phyloP scores from a whole-genome alignment of 2,797 vertebrate genomes.

The Orestias chungarensis region DNA sequence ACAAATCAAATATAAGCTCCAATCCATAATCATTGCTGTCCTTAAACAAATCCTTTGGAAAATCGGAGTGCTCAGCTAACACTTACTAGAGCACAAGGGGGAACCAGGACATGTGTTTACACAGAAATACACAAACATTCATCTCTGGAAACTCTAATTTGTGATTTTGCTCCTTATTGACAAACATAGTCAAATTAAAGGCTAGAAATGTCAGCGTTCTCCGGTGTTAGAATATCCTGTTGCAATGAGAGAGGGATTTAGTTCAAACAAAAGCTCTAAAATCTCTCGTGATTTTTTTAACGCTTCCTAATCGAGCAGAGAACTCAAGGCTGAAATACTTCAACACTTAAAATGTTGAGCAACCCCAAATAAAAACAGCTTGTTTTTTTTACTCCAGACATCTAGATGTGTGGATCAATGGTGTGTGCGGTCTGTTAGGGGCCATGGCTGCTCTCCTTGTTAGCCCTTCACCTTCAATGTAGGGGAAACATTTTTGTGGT shows the following conservation, averaged over 20 bases:
- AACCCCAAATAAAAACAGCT: conserved; percentile 55
- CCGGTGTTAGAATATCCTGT: too few relatives aligned
- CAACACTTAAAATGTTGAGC: conserved; percentile 39
- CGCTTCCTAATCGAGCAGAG: conserved; percentile 11
- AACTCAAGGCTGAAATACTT: conserved; percentile 16
- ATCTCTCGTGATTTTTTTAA: conserved; percentile 25
- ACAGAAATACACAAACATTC: background rate
- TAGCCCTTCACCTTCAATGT: conserved; percentile 65
- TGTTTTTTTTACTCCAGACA: conserved; percentile 65
- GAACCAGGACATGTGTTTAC: background rate
- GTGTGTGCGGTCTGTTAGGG: conserved; percentile 69
- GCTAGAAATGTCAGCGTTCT: background rate
- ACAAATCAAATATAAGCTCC: too few relatives aligned
- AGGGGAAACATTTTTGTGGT: conserved; percentile 68
- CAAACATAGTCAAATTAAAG: background rate
- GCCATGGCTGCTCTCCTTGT: conserved; percentile 58
- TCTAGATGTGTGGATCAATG: conserved; percentile 63
- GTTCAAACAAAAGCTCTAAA: conserved; percentile 5
- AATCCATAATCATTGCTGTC: background rate
- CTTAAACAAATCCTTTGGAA: background rate
- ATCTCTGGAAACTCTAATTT: background rate
- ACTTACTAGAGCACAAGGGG: background rate
- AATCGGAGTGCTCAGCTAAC: background rate
- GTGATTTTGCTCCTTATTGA: background rate
- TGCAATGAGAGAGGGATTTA: background rate